Evolutionary conservation across 2,888 invertebrate species (phyloP), one percentile per base, ranked within the genome.

Genomic region (Drosophila mayaguana): DNA sequence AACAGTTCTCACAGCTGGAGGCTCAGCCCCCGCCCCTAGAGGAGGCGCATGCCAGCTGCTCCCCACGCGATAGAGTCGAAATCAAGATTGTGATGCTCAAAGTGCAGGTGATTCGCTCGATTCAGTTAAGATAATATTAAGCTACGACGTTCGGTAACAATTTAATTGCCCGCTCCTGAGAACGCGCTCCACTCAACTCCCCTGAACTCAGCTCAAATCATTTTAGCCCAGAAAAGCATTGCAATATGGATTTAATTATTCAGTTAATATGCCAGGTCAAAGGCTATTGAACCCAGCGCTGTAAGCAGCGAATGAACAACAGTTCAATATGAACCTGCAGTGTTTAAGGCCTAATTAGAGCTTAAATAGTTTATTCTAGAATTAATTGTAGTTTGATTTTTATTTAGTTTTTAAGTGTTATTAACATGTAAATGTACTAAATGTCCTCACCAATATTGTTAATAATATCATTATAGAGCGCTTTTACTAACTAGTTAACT

Each of bases 81-180:
- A 89, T 90, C 18, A 90, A 83, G 64, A 90, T 90, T 59, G 75
- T 88, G 78, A 78, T 90, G 74, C 59, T 82, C 12, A 89, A 90
- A 80, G 64, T 87, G 64, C 78, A 90, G 89, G 89, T 89, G 83
- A 85, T 61, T 69, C 53, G 45, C 34, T 63, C 8, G 38, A 45
- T 62, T 34, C 50, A 51, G 45, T 59, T 48, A 25, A 56, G 43
- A 18, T 45, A 48, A 60, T 65, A 20, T 22, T 45, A 53, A 65
- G 36, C 38, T 38, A 14, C 45, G 50, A 51, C 18, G 25, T 72
- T 48, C 62, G 48, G 28, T 36, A 38, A 34, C 14, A 57, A 54
- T 14, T 40, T 38, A 32, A 40, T 36, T 48, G 40, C 34, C 12
- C 32, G 25, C 46, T 53, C 38, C 65, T 65, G 73, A 36, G 59